Evolutionary conservation across 2,888 invertebrate genomes (phyloP).

Genomic region (Cabera pusaria): DNA sequence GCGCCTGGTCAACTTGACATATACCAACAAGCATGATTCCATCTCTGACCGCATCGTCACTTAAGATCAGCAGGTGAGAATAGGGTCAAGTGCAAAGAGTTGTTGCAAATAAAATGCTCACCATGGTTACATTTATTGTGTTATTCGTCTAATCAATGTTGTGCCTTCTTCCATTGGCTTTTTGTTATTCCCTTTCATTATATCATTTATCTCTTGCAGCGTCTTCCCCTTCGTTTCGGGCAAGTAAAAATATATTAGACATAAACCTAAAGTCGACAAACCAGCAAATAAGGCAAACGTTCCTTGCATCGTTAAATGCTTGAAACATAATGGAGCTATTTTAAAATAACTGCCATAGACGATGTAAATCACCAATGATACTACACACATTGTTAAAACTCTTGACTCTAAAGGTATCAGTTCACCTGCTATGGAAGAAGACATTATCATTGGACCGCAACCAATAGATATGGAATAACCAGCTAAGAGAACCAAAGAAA

Average conservation of each 20-base stretch:
- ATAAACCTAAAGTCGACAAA: constrained; percentile 20
- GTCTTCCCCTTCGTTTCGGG: constrained; percentile 54
- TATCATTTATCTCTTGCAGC: constrained; percentile 41
- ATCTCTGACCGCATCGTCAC: no score
- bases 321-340: constrained; percentile 39
- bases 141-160: no score
- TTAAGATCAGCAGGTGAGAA: no score
- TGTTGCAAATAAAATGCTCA: no score
- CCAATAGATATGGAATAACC: constrained; percentile 41
- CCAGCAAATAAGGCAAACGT: constrained; percentile 39
- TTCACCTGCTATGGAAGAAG: constrained; percentile 38
- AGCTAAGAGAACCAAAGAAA: constrained; percentile 33
- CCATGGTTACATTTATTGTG: no score
- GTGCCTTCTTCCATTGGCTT: constrained; percentile 6
- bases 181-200: constrained; percentile 17
- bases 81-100: no score
- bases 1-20: no score
- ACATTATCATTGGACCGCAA: constrained; percentile 41
- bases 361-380: constrained; percentile 17
- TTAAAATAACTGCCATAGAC: constrained; percentile 31
- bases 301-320: constrained; percentile 37
- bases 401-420: constrained; percentile 39
- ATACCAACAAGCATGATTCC: no score
- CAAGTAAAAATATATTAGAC: constrained; percentile 39
- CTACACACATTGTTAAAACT: constrained; percentile 31